Conservation (phyloP, 2,797 vertebrate genomes). For the Cottoperca gobio region DNA sequence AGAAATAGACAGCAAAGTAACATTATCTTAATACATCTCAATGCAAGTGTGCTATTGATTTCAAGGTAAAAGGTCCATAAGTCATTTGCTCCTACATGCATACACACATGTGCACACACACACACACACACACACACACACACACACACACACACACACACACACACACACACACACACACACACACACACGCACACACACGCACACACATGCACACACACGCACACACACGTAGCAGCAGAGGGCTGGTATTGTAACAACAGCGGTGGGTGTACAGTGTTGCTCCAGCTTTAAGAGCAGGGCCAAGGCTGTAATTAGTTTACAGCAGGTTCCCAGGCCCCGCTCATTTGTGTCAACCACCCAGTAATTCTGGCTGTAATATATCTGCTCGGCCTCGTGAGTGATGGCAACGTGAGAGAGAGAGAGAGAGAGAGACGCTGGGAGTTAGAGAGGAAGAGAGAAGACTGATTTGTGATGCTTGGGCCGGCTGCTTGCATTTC, state of each 20-base stretch:
- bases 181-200: neutral
- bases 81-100: slow-evolving; percentile 2
- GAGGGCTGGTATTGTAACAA: slow-evolving; percentile 41
- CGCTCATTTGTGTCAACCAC: slow-evolving; percentile 84
- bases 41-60: slow-evolving; percentile 17
- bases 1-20: neutral
- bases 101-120: neutral
- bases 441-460: slow-evolving; percentile 9
- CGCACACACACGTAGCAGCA: slow-evolving; percentile 12
- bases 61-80: slow-evolving; percentile 15
- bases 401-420: slow-evolving; percentile 65
- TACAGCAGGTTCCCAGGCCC: slow-evolving; percentile 78
- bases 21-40: neutral
- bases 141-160: neutral
- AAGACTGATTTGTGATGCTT: slow-evolving; percentile 75
- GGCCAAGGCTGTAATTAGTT: slow-evolving; percentile 82
- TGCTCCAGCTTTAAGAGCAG: slow-evolving; percentile 72
- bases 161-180: no score
- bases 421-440: slow-evolving; percentile 12
- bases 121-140: neutral
- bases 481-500: slow-evolving; percentile 72
- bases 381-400: slow-evolving; percentile 70
- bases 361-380: slow-evolving; percentile 83
- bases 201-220: slow-evolving; percentile 1
- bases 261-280: slow-evolving; percentile 53